Evolutionary conservation across 1,140 invertebrate genomes (phyloP), one percentile per base, ranked within the genome.

Genomic region (Sycophaga agraensis): DNA sequence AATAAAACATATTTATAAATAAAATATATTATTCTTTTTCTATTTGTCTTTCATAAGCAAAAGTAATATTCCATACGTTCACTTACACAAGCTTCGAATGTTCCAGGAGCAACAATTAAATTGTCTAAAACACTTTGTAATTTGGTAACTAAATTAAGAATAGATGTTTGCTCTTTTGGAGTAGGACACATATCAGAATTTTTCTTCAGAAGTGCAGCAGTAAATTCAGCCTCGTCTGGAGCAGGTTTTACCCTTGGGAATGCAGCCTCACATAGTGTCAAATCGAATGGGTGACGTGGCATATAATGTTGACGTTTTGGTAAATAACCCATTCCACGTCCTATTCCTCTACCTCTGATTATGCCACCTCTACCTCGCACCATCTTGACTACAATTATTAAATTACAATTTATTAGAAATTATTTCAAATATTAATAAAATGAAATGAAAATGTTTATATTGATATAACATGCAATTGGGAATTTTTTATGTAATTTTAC

Each of bases 41-140:
- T n/a, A n/a, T n/a, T n/a, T n/a, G n/a, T n/a, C n/a, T n/a, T n/a
- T n/a, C n/a, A n/a, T n/a, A 40, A 48, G 58, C 46, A 34, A n/a
- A n/a, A n/a, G n/a, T n/a, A n/a, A n/a, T n/a, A n/a, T n/a, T n/a
- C n/a, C 31, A 68, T 70, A 14, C 9, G 5, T 39, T n/a, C 14
- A 91, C 92, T 89, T 85, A 98, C 95, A 82, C 95, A 97, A 64
- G 94, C 93, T 77, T 96, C 94, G 82, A 98, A 97, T 67, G 88
- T 89, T 11, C 91, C 93, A 0, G 96, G 95, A 12, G 94, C 90
- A 0, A 98, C 89, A 48, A 97, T 93, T 16, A 98, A 80, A 77
- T 94, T 96, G 74, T 98, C 96, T 39, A 98, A 81, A 37, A 97
- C 93, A 35, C 87, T 88, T 75, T 97, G 93, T 24, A 98, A 86